phyloP scores from a whole-genome alignment of 2,797 vertebrate genomes.

The Sebastes jordani region DNA sequence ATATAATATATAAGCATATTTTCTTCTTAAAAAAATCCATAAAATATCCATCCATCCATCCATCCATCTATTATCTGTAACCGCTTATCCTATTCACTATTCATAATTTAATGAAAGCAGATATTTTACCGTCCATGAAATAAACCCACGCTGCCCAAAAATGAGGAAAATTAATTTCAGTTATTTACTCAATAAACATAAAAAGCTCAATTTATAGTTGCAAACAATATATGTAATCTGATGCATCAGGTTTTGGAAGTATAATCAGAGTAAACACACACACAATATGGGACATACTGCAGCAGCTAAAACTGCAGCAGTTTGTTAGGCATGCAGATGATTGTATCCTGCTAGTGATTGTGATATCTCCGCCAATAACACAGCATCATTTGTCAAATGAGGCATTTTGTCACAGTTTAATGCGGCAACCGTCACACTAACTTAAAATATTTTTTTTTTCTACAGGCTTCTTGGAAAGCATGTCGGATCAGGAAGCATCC shows the following conservation, averaged over 20 bases:
- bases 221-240: too few relatives aligned
- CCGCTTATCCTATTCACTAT: too few relatives aligned
- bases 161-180: too few relatives aligned
- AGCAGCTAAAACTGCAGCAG: not conserved
- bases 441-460: not conserved
- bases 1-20: not conserved
- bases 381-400: not conserved
- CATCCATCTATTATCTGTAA: not conserved
- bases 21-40: not conserved
- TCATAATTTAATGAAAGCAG: too few relatives aligned
- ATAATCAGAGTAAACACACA: too few relatives aligned
- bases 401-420: not conserved
- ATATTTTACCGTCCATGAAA: too few relatives aligned
- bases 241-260: too few relatives aligned
- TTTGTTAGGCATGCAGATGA: not conserved
- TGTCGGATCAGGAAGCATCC: constrained; percentile 14
- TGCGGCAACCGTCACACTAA: not conserved
- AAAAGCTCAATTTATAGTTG: too few relatives aligned
- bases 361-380: too few relatives aligned
- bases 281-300: too few relatives aligned
- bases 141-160: too few relatives aligned
- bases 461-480: constrained; percentile 27
- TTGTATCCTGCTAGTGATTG: not conserved
- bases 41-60: not conserved
- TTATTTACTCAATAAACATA: too few relatives aligned